phyloP scores from a whole-genome alignment of 2,113 vertebrate genomes.

The Thomomys bottae region DNA sequence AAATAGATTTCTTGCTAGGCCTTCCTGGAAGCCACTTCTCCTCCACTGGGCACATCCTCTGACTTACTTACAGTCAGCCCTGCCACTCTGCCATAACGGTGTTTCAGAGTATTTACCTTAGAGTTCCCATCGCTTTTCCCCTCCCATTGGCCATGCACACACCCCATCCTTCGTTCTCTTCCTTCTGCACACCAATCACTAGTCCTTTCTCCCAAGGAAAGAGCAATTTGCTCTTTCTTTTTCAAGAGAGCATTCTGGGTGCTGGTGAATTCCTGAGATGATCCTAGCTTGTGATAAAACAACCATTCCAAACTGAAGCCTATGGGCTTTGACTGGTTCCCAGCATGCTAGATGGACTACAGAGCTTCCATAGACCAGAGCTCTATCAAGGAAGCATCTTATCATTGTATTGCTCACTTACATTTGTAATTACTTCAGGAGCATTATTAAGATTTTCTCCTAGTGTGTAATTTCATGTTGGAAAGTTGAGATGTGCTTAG shows the following conservation, averaged over 20 bases:
- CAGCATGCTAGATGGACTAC: slow-evolving; percentile 33
- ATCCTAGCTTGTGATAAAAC: slow-evolving; percentile 36
- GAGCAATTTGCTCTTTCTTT: not conserved
- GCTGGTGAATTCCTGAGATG: slow-evolving; percentile 54
- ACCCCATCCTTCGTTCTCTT: not conserved
- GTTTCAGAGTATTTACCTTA: not conserved
- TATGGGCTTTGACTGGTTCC: slow-evolving; percentile 25
- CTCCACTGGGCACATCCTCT: not conserved
- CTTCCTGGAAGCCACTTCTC: not conserved
- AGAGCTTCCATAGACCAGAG: slow-evolving; percentile 32
- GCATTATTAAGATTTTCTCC: slow-evolving; percentile 52
- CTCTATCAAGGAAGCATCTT: slow-evolving; percentile 43
- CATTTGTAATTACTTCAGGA: slow-evolving; percentile 66
- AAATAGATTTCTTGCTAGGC: not conserved
- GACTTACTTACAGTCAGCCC: not conserved
- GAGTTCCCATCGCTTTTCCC: not conserved
- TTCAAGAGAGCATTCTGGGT: not conserved
- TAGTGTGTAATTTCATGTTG: slow-evolving; percentile 39
- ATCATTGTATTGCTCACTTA: slow-evolving; percentile 63
- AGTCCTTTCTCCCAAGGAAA: not conserved
- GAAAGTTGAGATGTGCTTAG: slow-evolving; percentile 47
- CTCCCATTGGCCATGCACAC: not conserved
- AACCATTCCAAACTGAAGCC: slow-evolving; percentile 26
- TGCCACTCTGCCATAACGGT: no score
- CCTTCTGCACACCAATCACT: not conserved